Conservation (phyloP, 1,140 invertebrate species). For the Calycopis cecrops region DNA sequence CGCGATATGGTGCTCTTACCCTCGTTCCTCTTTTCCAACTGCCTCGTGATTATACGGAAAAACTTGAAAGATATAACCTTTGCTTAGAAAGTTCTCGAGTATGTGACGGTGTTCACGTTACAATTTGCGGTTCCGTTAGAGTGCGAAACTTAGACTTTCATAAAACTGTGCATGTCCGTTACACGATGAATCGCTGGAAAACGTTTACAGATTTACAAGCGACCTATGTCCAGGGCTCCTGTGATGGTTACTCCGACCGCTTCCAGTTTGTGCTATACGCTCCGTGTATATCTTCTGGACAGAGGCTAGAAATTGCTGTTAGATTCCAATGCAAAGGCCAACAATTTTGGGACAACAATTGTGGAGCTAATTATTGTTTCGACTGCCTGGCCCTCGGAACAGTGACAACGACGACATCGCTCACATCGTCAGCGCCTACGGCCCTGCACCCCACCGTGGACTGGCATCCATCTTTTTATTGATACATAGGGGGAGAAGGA, state of each 20-base stretch:
- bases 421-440: conserved; percentile 32
- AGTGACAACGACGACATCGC: conserved; percentile 22
- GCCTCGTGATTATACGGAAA: conserved; percentile 84
- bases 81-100: conserved; percentile 90
- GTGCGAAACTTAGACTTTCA: conserved; percentile 94
- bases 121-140: conserved; percentile 89
- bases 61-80: conserved; percentile 87
- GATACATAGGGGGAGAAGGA: conserved; percentile 28
- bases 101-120: conserved; percentile 81
- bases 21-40: conserved; percentile 87
- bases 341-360: conserved; percentile 94
- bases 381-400: conserved; percentile 81
- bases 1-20: conserved; percentile 70
- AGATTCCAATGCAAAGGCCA: conserved; percentile 88
- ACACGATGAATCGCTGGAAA: conserved; percentile 90
- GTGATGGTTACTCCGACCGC: conserved; percentile 94
- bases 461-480: conserved; percentile 72
- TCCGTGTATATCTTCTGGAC: conserved; percentile 82
- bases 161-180: conserved; percentile 92
- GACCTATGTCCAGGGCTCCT: conserved; percentile 90
- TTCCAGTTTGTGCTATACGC: conserved; percentile 88
- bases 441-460: conserved; percentile 55
- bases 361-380: conserved; percentile 89
- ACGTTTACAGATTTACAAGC: conserved; percentile 88
- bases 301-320: conserved; percentile 87